These are phyloP conservation scores for Drosophila virilis DNA, from an alignment of 1,140 invertebrate genomes.

Conservation along the genomic window DNA sequence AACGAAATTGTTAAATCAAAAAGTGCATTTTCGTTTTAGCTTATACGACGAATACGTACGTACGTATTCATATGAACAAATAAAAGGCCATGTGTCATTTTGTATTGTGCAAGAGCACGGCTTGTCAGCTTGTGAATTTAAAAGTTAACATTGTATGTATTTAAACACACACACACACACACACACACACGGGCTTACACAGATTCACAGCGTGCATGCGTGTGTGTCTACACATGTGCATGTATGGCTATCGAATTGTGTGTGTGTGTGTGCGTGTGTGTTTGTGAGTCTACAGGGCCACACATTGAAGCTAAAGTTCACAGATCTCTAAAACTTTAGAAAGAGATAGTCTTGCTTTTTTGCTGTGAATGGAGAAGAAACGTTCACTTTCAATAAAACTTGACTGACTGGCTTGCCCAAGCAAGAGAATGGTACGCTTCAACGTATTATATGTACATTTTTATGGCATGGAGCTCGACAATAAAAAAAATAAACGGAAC, in stretches of 20 bases:
- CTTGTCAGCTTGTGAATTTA: constrained; percentile 63
- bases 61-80: constrained; percentile 42
- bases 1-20: constrained; percentile 70
- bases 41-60: constrained; percentile 2
- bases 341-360: constrained; percentile 80
- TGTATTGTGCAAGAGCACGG: constrained; percentile 79
- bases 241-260: constrained; percentile 9
- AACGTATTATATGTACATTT: constrained; percentile 30
- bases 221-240: neutral
- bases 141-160: constrained; percentile 7
- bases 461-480: constrained; percentile 7
- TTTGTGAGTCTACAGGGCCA: constrained; percentile 58
- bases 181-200: too few species aligned
- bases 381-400: constrained; percentile 82
- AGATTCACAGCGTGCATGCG: neutral
- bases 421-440: constrained; percentile 64
- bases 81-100: constrained; percentile 64
- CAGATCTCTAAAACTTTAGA: constrained; percentile 73
- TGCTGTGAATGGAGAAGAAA: constrained; percentile 68
- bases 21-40: constrained; percentile 38
- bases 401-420: constrained; percentile 76
- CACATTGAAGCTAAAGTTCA: constrained; percentile 76
- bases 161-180: constrained; percentile 8
- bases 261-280: constrained; percentile 18
- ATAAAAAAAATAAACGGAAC: constrained; percentile 13